Base-by-base conservation (phyloP, 2,888 invertebrate species). In the Meiosimyza decipiens region DNA sequence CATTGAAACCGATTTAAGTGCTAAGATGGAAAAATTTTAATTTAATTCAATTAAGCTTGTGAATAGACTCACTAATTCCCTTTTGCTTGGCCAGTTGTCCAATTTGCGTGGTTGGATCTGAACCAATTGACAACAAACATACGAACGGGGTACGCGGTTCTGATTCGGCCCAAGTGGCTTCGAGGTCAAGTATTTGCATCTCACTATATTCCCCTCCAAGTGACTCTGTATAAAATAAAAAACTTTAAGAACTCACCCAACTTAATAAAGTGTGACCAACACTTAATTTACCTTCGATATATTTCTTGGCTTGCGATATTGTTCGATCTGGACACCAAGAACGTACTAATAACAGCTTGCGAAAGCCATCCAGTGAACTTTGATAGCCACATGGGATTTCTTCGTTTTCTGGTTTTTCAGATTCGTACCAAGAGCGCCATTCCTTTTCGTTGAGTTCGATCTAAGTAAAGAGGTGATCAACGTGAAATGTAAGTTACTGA, bases 281-380 rank as follows among this genome's bases (percentile, higher is more conserved):
- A 9, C 3, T 28, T 40, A 7, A 40, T 40, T 40, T 86, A 92
- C 95, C 94, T 83, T 94, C 92, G 54, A 98, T 94, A 83, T 97
- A 98, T 83, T 93, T 94, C 80, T 94, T 92, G 0, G 98, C 97
- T 88, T 97, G 97, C 0, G 97, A 96, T 51, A 98, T 89, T 0
- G 97, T 97, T 78, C 98, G 90, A 84, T 98, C 98, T 0, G 97
- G 97, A 86, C 97, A 96, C 97, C 97, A 98, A 0, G 95, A 96
- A 80, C 98, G 90, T 69, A 98, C 94, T 1, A 96, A 88, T 16
- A 98, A 88, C 18, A 98, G 87, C 83, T 96, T 96, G 22, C 96
- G 90, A 82, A 97, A 98, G 0, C 96, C 94, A 83, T 97, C 97
- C 50, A 98, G 88, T 59, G 91, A 91, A 72, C 92, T 92, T 73